Evolutionary conservation across 2,888 invertebrate species (phyloP), one percentile per base, ranked within the genome.

Genomic region (Thumatha senex): DNA sequence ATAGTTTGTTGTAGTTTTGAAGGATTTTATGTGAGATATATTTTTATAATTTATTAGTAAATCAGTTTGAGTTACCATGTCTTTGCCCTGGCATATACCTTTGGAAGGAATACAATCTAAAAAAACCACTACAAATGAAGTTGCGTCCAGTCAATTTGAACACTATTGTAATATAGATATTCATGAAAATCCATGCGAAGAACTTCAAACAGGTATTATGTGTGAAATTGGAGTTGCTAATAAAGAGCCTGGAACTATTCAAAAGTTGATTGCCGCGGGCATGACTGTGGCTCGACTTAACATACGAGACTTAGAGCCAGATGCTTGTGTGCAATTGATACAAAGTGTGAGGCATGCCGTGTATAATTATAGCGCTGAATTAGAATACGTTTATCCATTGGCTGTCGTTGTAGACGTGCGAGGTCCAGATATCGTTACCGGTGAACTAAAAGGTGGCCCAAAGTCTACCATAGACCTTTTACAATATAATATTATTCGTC

Each of bases 301-400:
- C 63, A 72, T 92, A 70, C 74, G 86, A 40, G 84, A 89, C 52
- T 61, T 89, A 43, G 87, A 89, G 46, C 87, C 86, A 8, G 86
- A 89, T 45, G 83, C 82, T 29, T 86, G 90, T 61, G 73, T 81
- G 5, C 86, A 91, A 61, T 70, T 90, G 24, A 78, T 92, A 47
- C 89, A 89, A 70, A 86, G 86, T 59, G 76, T 92, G 31, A 76
- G 92, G 51, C 86, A 89, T 74, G 90, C 91, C 14, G 89, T 92
- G 0, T 88, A 86, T 54, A 89, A 88, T 67, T 91, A 91, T 49
- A 90, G 91, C 51, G 81, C 88, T 10, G 89, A 89, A 67, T 71
- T 90, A 44, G 82, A 91, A 58, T 90, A 86, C 57, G 86, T 92
- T 11, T 87, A 90, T 57, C 93, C 93, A 14, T 71, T 93, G 34